Base-by-base conservation (phyloP, 2,113 vertebrate genomes). In the Dicentrarchus labrax region DNA sequence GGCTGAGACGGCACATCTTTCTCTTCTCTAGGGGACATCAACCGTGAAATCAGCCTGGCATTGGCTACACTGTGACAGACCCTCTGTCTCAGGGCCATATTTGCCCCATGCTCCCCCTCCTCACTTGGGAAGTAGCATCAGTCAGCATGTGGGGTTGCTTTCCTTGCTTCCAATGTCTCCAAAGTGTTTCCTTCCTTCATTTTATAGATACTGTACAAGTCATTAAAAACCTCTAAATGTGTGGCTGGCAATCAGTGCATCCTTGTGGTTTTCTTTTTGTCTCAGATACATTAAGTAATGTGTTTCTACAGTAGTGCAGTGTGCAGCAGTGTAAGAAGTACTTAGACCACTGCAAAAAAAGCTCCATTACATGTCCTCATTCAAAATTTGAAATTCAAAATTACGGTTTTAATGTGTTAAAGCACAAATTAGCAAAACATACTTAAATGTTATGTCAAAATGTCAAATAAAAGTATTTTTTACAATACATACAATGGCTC, bases 1-100 rank as follows among this genome's bases (percentile, higher is more conserved):
- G 66, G 66, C 67, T 70, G 66, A 60, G 68, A 76, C 45, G 72
- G 60, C 74, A 81, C 78, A 80, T 87, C 80, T 75, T 73, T 86
- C 71, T 89, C 88, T 80, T 74, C 91, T 93, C 85, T 76, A 80
- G 86, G 84, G 87, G 89, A 92, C 90, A 72, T 92, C 91, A 92
- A 89, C 75, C 90, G 83, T 94, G 93, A 95, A 95, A 95, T 95
- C 94, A 94, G 90, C 78, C 91, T 94, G 95, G 94, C 94, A 89
- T 82, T 87, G 90, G 89, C 88, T 85, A 69, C 91, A 88, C 90
- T 82, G 87, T 88, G 90, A 92, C 86, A 90, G 92, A 91, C 90
- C 88, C 88, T 88, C 77, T 89, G 87, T 93, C 91, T 92, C 41
- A 36, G 80, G 86, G 93, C 88, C 90, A 91, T 87, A 81, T 89